Percentiles rank a stretch among this genome's conserved stretches.
Evolutionary conservation across 2,888 invertebrate genomes (phyloP).

Genomic region (Caenorhabditis auriculariae): DNA sequence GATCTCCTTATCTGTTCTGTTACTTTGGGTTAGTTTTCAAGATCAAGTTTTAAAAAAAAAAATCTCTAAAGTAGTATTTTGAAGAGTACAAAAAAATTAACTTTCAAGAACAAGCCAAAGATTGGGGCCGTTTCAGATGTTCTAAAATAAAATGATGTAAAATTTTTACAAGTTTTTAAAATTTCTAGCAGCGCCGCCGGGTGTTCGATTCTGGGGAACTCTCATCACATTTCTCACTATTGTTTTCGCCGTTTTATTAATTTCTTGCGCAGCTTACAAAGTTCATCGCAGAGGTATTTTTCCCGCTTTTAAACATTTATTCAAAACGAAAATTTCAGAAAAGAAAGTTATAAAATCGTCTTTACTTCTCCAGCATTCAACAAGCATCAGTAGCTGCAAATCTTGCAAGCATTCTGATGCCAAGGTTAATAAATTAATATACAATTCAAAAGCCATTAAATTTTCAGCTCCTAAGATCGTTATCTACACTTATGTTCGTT

Average conservation of each 20-base stretch:
- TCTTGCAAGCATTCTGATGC: slow-evolving; percentile 26
- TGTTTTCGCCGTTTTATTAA: slow-evolving; percentile 13
- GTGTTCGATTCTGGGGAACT: slow-evolving; percentile 26
- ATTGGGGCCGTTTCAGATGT: background rate
- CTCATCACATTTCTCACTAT: slow-evolving; percentile 21
- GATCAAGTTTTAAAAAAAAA: too few relatives aligned
- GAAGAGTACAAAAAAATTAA: background rate
- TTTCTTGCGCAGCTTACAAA: slow-evolving; percentile 17
- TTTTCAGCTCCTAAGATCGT: slow-evolving; percentile 11
- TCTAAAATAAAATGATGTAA: background rate
- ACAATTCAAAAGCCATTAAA: too few relatives aligned
- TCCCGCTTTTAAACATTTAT: background rate
- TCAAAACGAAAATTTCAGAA: slow-evolving; percentile 15
- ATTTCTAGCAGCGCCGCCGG: slow-evolving; percentile 24
- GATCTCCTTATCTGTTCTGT: slow-evolving; percentile 29
- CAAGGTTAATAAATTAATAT: slow-evolving; percentile 3
- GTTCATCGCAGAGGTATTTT: slow-evolving; percentile 17
- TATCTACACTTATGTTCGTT: slow-evolving; percentile 24
- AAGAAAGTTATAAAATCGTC: too few relatives aligned
- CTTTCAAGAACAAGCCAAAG: slow-evolving; percentile 7
- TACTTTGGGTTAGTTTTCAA: slow-evolving; percentile 16
- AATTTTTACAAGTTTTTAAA: background rate
- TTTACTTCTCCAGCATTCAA: too few relatives aligned
- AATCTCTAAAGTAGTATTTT: too few relatives aligned
- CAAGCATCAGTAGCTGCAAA: slow-evolving; percentile 20